Percentiles rank a stretch among this genome's conserved stretches.
Conservation (phyloP, 2,888 invertebrate species). For the Plagodis dolabraria region DNA sequence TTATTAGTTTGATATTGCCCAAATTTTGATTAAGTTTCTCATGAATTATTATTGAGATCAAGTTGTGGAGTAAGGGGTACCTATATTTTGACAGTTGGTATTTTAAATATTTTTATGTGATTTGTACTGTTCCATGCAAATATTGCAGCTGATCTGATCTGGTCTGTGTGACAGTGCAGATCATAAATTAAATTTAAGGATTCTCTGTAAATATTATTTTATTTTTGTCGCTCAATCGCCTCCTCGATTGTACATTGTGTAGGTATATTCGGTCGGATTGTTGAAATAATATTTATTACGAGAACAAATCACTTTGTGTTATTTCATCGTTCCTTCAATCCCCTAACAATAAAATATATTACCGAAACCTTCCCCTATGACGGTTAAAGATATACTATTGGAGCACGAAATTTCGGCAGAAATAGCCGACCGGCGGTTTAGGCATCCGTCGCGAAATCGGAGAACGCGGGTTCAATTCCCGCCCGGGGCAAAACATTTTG, state of each 20-base stretch:
- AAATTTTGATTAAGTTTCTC: conserved; percentile 38
- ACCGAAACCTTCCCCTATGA: too few relatives aligned
- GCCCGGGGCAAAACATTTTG: too few relatives aligned
- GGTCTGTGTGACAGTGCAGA: conserved; percentile 44
- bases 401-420: too few relatives aligned
- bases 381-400: too few relatives aligned
- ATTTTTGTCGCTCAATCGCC: conserved; percentile 54
- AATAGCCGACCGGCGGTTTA: too few relatives aligned
- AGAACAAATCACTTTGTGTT: conserved; percentile 57
- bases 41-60: conserved; percentile 42
- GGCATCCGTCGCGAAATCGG: too few relatives aligned
- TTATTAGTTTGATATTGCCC: conserved; percentile 49
- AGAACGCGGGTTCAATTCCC: too few relatives aligned
- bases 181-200: conserved; percentile 51
- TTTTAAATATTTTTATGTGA: conserved; percentile 48
- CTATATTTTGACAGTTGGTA: conserved; percentile 56
- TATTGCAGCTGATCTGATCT: conserved; percentile 9
- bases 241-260: conserved; percentile 56
- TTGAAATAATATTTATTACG: conserved; percentile 82
- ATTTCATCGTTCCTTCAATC: conserved; percentile 35
- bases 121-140: conserved; percentile 46
- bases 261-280: conserved; percentile 60
- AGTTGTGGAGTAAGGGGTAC: conserved; percentile 60
- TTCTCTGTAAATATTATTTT: conserved; percentile 82
- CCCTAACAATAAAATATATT: too few relatives aligned